Conservation (phyloP, 2,113 vertebrate species). For the Trogon surrucura region DNA sequence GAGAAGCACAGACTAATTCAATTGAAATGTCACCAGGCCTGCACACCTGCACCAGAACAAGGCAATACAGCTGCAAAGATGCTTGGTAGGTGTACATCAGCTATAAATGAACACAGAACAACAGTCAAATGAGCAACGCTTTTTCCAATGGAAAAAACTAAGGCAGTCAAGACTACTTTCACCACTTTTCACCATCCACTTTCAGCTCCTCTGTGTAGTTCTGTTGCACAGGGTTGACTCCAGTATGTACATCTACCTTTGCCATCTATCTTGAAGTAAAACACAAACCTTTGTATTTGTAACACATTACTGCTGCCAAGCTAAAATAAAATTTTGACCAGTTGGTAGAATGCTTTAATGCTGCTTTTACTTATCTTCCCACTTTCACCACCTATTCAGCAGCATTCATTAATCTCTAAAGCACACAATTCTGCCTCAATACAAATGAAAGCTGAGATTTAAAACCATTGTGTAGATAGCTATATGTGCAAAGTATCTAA, state of each 20-base stretch:
- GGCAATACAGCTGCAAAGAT: neutral
- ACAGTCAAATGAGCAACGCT: neutral
- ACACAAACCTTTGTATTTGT: neutral
- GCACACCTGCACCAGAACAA: neutral
- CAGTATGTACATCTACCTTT: neutral
- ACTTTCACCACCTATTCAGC: neutral
- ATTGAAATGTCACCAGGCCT: neutral
- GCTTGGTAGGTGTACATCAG: neutral
- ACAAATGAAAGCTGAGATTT: neutral
- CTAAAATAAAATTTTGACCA: neutral
- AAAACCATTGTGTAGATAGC: neutral
- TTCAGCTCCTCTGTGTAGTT: neutral
- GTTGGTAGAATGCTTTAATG: neutral
- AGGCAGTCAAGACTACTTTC: neutral
- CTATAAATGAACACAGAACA: neutral
- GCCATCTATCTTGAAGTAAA: neutral
- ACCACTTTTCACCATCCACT: neutral
- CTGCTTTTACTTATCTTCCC: neutral
- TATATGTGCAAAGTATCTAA: neutral
- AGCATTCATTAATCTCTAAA: neutral
- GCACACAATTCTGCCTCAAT: neutral
- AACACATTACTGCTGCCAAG: neutral
- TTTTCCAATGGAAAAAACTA: neutral
- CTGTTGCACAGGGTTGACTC: neutral
- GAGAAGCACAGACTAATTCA: neutral